phyloP scores from a whole-genome alignment of 2,113 vertebrate genomes.

The Cinclus cinclus region DNA sequence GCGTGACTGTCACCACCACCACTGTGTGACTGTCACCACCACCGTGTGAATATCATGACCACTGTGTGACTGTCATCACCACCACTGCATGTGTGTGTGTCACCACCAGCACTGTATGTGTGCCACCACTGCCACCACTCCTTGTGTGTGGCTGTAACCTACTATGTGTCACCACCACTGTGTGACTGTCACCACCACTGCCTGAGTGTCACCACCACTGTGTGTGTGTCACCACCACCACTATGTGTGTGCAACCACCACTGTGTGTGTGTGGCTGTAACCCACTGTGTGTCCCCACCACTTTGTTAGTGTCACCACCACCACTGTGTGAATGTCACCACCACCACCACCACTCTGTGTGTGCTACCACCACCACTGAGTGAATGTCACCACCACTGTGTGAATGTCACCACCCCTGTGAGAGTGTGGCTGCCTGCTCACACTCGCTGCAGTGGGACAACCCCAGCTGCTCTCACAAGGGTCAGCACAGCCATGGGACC shows the following conservation, averaged over 20 bases:
- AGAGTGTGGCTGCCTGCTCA: neutral
- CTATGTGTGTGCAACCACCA: neutral
- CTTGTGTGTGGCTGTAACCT: neutral
- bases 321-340: neutral
- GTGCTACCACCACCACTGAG: neutral
- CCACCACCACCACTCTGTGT: too few relatives aligned
- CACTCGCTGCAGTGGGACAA: neutral
- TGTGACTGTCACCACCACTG: neutral
- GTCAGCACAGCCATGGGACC: neutral
- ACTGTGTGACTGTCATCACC: neutral
- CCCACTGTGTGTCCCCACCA: neutral
- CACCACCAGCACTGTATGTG: neutral
- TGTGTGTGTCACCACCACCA: neutral
- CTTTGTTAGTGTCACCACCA: neutral
- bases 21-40: neutral
- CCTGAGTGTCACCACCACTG: neutral
- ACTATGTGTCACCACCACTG: neutral
- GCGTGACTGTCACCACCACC: neutral
- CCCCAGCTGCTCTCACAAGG: accelerated
- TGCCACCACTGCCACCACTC: too few relatives aligned
- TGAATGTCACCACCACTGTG: too few relatives aligned
- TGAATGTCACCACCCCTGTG: neutral
- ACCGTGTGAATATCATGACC: neutral
- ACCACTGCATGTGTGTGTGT: neutral
- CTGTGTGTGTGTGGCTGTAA: neutral